Evolutionary conservation across 2,113 vertebrate genomes (phyloP).

Genomic region (Connochaetes taurinus): DNA sequence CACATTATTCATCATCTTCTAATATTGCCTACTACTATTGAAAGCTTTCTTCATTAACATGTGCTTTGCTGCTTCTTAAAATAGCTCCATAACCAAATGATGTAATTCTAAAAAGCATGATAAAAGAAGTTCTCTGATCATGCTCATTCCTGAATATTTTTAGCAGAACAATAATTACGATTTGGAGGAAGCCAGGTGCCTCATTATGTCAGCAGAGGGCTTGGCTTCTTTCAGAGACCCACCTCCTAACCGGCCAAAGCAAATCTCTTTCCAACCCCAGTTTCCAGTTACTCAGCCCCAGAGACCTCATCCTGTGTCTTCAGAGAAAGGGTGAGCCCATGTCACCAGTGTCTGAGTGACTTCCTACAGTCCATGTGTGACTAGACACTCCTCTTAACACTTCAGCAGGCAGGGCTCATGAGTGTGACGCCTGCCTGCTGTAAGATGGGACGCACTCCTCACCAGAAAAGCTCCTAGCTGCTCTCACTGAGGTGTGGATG

Average conservation of each 20-base stretch:
- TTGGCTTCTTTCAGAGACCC: slow-evolving; percentile 62
- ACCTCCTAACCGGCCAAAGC: slow-evolving; percentile 43
- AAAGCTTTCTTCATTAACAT: slow-evolving; percentile 72
- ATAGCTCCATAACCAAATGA: slow-evolving; percentile 72
- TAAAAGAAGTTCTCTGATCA: slow-evolving; percentile 69
- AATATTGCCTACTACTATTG: slow-evolving; percentile 54
- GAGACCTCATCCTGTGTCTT: slow-evolving; percentile 12
- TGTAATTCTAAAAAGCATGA: slow-evolving; percentile 67
- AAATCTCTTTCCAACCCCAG: not conserved
- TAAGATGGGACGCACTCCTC: not conserved
- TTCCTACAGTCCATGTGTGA: not conserved
- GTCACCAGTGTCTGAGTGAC: not conserved
- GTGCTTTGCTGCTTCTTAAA: slow-evolving; percentile 70
- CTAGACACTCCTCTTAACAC: not conserved
- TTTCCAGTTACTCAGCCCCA: not conserved
- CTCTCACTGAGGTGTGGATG: not conserved
- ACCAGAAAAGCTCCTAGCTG: not conserved
- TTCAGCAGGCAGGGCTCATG: not conserved
- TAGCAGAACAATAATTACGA: slow-evolving; percentile 77
- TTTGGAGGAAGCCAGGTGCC: slow-evolving; percentile 68
- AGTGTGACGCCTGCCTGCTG: not conserved
- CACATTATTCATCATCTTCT: slow-evolving; percentile 58
- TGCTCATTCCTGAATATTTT: slow-evolving; percentile 76
- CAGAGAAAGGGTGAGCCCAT: not conserved
- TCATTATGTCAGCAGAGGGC: slow-evolving; percentile 71